Base-by-base conservation (phyloP, 2,113 vertebrate genomes). In the Myotis lucifugus region DNA sequence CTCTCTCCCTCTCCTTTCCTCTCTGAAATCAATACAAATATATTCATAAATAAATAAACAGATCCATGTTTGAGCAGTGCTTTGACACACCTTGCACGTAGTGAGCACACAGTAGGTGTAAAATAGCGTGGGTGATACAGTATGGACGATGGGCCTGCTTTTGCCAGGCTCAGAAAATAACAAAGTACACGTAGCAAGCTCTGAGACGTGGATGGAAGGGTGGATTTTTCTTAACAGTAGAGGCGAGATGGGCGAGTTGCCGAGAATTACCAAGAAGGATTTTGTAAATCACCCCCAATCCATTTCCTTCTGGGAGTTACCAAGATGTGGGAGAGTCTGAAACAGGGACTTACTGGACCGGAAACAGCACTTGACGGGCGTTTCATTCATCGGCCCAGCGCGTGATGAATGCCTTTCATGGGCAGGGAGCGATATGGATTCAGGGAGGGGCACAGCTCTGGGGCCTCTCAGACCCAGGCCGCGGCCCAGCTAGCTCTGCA, bases 21-120 rank as follows among this genome's bases (percentile, higher is more conserved):
- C 8, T 59, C 56, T 59, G 56, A 59, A 59, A 10, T 59, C 56
- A 59, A 59, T 25, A 59, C 21, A 59, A 59, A 59, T 59, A 59
- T 59, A 59, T 25, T 11, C 56, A 59, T 59, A 59, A 59, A 10
- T 59, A 23, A 59, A 56, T 9, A 5, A 12, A 34, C 5, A 21
- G 34, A 42, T 3, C 17, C 83, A 42, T 0, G 1, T 2, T 2
- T 5, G 2, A 5, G 21, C 0, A 0, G 10, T 0, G 27, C 46
- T 90, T 34, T 37, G 10, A 34, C 81, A 17, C 4, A 3, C 52
- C 54, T 3, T 5, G 6, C 78, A 12, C 27, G 0, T 0, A 11
- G 50, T 11, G 54, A 73, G n/a, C 17, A 3, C 17, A 37, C 48
- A 6, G 25, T 48, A 32, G 66, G 37, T 32, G 11, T 15, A 17